A percentile compares a stretch with the other conserved stretches of the same genome.
Conservation (phyloP, 2,888 invertebrate genomes). For the Acanthococcus lagerstroemiae region DNA sequence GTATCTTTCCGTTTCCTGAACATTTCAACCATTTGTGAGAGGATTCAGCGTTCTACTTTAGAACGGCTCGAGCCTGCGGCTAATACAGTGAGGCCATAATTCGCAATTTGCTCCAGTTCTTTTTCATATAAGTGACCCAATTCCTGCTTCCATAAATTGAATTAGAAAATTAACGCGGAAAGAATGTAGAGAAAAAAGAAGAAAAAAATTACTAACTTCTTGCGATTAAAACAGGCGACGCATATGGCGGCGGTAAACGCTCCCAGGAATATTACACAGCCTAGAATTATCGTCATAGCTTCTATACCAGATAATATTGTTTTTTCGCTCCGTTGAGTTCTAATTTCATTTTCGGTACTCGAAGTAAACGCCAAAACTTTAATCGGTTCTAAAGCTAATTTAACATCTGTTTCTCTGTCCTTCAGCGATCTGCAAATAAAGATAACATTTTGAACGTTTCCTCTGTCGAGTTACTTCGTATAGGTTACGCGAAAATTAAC, state of each 20-base stretch:
- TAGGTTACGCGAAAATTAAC: background rate
- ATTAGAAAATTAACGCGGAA: too few relatives aligned
- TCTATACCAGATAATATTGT: conserved; percentile 56
- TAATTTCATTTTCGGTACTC: conserved; percentile 32
- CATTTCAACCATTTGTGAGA: too few relatives aligned
- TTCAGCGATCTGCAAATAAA: conserved; percentile 53
- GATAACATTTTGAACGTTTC: too few relatives aligned
- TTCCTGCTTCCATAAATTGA: too few relatives aligned
- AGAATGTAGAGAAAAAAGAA: too few relatives aligned
- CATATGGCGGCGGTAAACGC: conserved; percentile 69
- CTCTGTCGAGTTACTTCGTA: background rate
- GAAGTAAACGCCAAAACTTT: conserved; percentile 53
- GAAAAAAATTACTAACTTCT: conserved; percentile 28
- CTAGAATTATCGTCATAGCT: conserved; percentile 67
- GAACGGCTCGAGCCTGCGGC: too few relatives aligned
- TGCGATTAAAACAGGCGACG: conserved; percentile 42
- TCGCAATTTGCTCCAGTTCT: too few relatives aligned
- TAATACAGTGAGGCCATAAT: too few relatives aligned
- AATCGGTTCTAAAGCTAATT: conserved; percentile 55
- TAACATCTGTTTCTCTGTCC: conserved; percentile 51
- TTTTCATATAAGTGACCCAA: too few relatives aligned
- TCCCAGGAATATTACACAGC: conserved; percentile 69
- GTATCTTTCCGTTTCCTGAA: too few relatives aligned
- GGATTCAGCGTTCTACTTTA: too few relatives aligned
- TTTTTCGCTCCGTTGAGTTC: conserved; percentile 29